Evolutionary conservation across 2,113 vertebrate species (phyloP), one percentile per base, ranked within the genome.

Genomic region (Notiomystis cincta): DNA sequence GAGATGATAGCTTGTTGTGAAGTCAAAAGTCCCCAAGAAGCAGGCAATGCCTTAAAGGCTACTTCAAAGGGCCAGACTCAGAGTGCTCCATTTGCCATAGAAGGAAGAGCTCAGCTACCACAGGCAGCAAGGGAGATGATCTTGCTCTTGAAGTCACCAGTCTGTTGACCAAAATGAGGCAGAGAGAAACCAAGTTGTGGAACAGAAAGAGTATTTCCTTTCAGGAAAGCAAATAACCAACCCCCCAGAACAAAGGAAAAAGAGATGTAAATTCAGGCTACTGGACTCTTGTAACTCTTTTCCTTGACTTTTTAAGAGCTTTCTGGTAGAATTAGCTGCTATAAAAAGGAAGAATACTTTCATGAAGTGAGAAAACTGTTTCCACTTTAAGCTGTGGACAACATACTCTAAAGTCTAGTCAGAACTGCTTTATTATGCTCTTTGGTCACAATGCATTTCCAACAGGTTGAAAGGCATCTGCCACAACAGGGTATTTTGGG

Each of bases 161-260:
- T 16, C 48, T 85, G 28, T 7, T 62, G 51, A 5, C 15, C 27
- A 79, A 67, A 79, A 64, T 3, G 65, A 33, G 15, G 23, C 0
- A 2, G 4, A 16, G 13, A 6, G 1, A 47, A 62, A 88, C 57
- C 12, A 80, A 53, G 17, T 11, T 40, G 27, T 9, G 12, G 37
- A 90, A 77, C 13, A 80, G 37, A 65, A 83, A 60, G 28, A 37
- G 22, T 3, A 42, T 5, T 33, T 85, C 33, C 33, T 76, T 82
- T 51, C 11, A 62, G 48, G 48, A 82, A 90, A 90, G 71, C 12
- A 57, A 89, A 33, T 21, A 47, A 31, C 5, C 2, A 42, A 31
- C 5, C 33, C 7, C 5, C 40, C 0, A 0, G 51, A 61, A 67
- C 15, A 57, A 53, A 22, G 5, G 15, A 33, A 11, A 53, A 11